Evolutionary conservation across 2,797 vertebrate genomes (phyloP).

Genomic region (Nasua narica): DNA sequence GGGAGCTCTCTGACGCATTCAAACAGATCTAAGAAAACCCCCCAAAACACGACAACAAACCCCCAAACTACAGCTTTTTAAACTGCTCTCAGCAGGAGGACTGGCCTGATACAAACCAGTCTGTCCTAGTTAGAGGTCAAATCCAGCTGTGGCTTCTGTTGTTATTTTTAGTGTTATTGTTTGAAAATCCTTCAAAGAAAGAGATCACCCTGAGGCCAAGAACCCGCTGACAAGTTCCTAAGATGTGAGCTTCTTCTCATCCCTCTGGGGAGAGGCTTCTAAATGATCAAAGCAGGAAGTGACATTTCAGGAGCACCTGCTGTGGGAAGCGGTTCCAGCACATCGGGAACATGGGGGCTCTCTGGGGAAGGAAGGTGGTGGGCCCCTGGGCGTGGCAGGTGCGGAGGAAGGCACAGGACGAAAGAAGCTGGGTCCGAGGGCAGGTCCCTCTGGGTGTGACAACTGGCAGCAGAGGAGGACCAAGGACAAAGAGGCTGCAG

Average conservation of each 20-base stretch:
- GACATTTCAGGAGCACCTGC: background rate
- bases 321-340: background rate
- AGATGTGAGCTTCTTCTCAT: background rate
- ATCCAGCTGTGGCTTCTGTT: background rate
- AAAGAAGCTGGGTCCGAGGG: too few relatives aligned
- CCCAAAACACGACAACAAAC: background rate
- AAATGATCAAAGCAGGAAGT: background rate
- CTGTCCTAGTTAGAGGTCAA: background rate
- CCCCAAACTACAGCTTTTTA: background rate
- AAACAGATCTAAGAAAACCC: background rate
- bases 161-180: background rate
- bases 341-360: background rate
- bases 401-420: background rate
- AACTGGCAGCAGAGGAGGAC: background rate
- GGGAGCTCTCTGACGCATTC: background rate
- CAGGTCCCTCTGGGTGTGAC: background rate
- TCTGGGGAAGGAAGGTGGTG: background rate
- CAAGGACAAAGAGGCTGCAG: background rate
- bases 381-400: background rate
- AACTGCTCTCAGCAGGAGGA: background rate
- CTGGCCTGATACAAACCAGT: background rate
- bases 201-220: background rate
- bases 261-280: background rate
- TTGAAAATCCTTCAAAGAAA: constrained; percentile 27
- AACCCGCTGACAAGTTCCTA: background rate